Conservation (phyloP, 2,113 vertebrate genomes). For the Urocolius indicus region DNA sequence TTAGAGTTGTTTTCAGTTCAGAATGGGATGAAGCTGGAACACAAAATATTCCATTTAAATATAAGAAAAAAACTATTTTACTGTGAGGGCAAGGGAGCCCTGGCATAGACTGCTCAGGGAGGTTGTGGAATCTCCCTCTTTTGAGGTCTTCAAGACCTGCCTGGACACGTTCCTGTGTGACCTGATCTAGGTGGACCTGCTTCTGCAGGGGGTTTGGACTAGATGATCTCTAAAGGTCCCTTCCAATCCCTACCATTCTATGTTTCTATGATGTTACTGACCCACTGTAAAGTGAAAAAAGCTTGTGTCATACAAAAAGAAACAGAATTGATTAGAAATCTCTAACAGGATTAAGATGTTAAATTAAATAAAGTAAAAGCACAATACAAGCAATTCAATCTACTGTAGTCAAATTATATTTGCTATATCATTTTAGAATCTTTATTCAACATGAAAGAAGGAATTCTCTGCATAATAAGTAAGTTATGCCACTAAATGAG, state of each 20-base stretch:
- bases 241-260: too few relatives aligned
- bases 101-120: too few relatives aligned
- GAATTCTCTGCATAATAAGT: conserved; percentile 24
- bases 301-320: not conserved
- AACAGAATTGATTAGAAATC: conserved; percentile 4
- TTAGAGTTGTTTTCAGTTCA: not conserved
- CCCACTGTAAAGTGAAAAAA: not conserved
- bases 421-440: not conserved
- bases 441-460: conserved; percentile 38
- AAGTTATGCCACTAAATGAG: not conserved
- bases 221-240: too few relatives aligned
- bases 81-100: too few relatives aligned
- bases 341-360: not conserved
- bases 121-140: too few relatives aligned
- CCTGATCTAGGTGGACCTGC: too few relatives aligned
- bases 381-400: conserved; percentile 15
- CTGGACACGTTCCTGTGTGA: too few relatives aligned
- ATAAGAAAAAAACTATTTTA: too few relatives aligned
- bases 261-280: not conserved
- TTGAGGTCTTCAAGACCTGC: too few relatives aligned
- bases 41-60: too few relatives aligned
- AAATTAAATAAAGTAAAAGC: conserved; percentile 20
- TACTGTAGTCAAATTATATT: not conserved
- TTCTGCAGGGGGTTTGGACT: too few relatives aligned
- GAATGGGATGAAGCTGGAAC: not conserved